Base-by-base conservation (phyloP, 2,797 vertebrate genomes). In the Anomalospiza imberbis region DNA sequence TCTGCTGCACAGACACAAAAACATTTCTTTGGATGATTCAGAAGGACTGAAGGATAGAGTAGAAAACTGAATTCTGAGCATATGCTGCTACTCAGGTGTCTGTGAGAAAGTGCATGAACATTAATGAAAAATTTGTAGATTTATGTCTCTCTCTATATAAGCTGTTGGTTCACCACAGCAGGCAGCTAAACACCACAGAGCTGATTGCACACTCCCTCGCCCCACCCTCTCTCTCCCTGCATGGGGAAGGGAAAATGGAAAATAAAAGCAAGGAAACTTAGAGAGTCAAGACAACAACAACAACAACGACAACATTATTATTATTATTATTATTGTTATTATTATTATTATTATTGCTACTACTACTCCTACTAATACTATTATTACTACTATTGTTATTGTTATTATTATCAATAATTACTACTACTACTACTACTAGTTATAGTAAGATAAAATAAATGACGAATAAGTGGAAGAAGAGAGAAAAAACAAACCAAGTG, bases 161-260 rank as follows among this genome's bases (percentile, higher is more conserved):
- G 40, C 17, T 53, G 11, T 10, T 65, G 5, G 12, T 17, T 72
- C 72, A 58, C 5, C 11, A 14, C 7, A 68, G 47, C 10, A 38
- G 42, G 31, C 4, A 76, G 28, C 10, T 63, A 68, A 75, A 53
- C 12, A 36, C 9, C 40, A 67, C 15, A 51, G 26, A 66, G 20
- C 12, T 3, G 7, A 62, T 42, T 62, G 17, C 16, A 53, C 7
- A 31, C 4, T 34, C 12, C 5, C 8, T 13, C 2, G 3, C 3
- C 1, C 1, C 1, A 5, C 4, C 2, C 2, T 10, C 9, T 44
- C 8, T 48, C 17, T 17, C 17, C 4, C 65, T 53, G 19, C 5
- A 10, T 12, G 24, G 22, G 17, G 13, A 61, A 84, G 34, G 67
- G 4, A 8, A 72, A 85, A 60, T 42, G 21, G 36, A 83, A 83